Percentiles rank a stretch among this genome's conserved stretches.
Evolutionary conservation across 2,113 vertebrate genomes (phyloP).

Genomic region (Nothocercus nigrocapillus): DNA sequence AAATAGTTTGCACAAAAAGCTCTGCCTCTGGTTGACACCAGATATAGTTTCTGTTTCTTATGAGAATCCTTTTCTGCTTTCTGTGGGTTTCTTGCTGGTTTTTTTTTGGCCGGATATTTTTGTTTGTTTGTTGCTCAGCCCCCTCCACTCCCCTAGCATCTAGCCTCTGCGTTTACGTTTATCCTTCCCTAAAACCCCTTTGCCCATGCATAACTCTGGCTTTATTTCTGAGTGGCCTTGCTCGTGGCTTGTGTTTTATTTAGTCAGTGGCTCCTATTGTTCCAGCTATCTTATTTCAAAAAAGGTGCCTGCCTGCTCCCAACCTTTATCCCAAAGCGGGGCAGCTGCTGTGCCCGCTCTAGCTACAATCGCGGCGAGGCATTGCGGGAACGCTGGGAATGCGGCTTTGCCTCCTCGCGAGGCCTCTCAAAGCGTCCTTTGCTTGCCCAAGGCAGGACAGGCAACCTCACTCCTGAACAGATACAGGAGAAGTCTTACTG

Average conservation of each 20-base stretch:
- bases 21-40: constrained; percentile 26
- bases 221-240: not conserved
- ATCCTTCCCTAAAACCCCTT: not conserved
- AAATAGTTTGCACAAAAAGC: not conserved
- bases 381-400: not conserved
- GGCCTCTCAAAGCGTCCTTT: not conserved
- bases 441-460: not conserved
- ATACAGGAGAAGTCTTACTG: not conserved
- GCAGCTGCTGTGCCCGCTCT: not conserved
- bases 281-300: constrained; percentile 6
- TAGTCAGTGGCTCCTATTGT: constrained; percentile 18
- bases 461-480: rapidly evolving
- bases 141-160: not conserved
- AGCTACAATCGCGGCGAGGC: not conserved
- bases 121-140: not conserved
- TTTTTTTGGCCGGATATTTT: not conserved
- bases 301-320: not conserved
- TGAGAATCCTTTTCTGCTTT: not conserved
- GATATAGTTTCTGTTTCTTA: not conserved
- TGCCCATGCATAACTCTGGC: not conserved
- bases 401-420: rapidly evolving
- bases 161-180: not conserved
- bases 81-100: not conserved
- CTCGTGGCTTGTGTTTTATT: not conserved
- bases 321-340: not conserved